Evolutionary conservation across 2,888 invertebrate genomes (phyloP).

Genomic region (Zonitis immaculata): DNA sequence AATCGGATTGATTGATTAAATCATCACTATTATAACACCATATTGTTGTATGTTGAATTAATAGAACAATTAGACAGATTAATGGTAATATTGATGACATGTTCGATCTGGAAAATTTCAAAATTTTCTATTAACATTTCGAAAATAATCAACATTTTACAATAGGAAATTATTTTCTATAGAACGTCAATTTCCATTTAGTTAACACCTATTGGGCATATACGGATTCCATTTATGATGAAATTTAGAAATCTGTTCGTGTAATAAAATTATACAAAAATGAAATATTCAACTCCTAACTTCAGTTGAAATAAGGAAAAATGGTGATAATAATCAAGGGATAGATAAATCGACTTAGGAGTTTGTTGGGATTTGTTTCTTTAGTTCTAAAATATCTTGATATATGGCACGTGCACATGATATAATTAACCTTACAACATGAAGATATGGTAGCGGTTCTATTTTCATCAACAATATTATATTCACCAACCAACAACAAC

Average conservation of each 20-base stretch:
- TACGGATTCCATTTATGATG: no score
- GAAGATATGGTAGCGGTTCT: not conserved
- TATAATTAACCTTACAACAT: slow-evolving; percentile 18
- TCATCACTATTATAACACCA: slow-evolving; percentile 27
- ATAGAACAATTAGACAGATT: slow-evolving; percentile 20
- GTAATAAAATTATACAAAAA: no score
- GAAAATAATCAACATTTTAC: no score
- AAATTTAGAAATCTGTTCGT: no score
- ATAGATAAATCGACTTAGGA: not conserved
- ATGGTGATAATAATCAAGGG: not conserved
- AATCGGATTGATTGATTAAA: slow-evolving; percentile 8
- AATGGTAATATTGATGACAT: slow-evolving; percentile 23
- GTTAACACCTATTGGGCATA: no score
- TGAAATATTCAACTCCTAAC: no score
- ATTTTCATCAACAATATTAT: not conserved
- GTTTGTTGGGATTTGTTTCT: slow-evolving; percentile 6
- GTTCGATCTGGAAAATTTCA: not conserved
- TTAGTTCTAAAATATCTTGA: slow-evolving; percentile 28
- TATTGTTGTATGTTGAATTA: slow-evolving; percentile 24
- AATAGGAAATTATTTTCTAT: no score
- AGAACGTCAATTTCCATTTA: no score
- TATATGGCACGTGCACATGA: slow-evolving; percentile 22
- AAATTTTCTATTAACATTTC: no score
- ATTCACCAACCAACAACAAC: not conserved
- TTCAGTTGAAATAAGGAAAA: not conserved